These are phyloP conservation scores for Sceloporus tristichus DNA, from an alignment of 2,113 vertebrate species.

Conservation along the genomic window DNA sequence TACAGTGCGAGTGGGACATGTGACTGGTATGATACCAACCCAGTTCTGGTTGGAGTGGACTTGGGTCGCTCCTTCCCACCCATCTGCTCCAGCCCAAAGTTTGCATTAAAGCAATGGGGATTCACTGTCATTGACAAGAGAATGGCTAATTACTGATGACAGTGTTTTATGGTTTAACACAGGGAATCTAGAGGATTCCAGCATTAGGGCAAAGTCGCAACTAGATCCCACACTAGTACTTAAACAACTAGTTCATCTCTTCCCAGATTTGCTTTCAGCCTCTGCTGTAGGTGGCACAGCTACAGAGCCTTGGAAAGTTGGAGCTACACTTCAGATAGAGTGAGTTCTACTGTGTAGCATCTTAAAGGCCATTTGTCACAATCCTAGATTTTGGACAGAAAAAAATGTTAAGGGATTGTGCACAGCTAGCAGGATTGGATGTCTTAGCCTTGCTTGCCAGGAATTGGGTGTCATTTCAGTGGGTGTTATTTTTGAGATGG, in stretches of 20 bases:
- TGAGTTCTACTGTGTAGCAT: background rate
- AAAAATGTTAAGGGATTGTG: background rate
- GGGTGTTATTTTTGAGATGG: background rate
- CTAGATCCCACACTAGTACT: background rate
- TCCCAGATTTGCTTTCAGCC: background rate
- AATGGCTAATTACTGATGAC: too few species aligned
- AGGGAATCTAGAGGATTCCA: background rate
- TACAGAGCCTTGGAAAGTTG: background rate
- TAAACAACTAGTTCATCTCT: background rate
- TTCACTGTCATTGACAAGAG: too few species aligned
- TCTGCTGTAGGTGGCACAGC: background rate
- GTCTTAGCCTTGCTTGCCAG: background rate
- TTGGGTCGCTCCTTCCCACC: too few species aligned
- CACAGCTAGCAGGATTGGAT: background rate
- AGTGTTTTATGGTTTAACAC: background rate
- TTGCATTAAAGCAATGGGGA: too few species aligned
- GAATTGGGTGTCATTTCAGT: background rate
- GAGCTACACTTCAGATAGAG: background rate
- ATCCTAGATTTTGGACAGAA: background rate
- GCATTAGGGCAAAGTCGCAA: background rate
- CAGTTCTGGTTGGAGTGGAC: too few species aligned
- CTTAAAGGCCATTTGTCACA: background rate
- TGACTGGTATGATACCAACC: too few species aligned
- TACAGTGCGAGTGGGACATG: too few species aligned
- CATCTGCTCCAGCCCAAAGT: too few species aligned